A percentile compares a stretch with the other conserved stretches of the same genome.
phyloP scores from a whole-genome alignment of 2,888 invertebrate genomes.

The Drosophila prolongata region DNA sequence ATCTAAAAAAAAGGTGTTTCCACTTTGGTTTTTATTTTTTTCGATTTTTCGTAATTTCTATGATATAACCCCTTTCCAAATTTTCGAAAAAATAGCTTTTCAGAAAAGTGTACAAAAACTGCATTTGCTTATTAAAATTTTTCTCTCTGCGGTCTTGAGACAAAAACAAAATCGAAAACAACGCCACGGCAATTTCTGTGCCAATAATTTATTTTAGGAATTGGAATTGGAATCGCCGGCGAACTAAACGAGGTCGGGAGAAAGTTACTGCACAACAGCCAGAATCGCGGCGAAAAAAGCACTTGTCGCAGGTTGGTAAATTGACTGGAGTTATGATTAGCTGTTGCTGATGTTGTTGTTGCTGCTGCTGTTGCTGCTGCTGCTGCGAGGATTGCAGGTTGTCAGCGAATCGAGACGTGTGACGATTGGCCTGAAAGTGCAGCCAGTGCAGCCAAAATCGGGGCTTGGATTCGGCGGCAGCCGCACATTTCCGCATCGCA shows the following conservation, averaged over 20 bases:
- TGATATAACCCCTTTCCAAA: no score
- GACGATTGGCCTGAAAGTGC: slow-evolving; percentile 76
- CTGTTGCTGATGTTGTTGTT: slow-evolving; percentile 28
- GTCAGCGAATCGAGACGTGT: slow-evolving; percentile 74
- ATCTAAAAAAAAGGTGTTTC: no score
- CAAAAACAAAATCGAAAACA: slow-evolving; percentile 21
- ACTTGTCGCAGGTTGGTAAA: slow-evolving; percentile 71
- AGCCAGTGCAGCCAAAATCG: slow-evolving; percentile 59
- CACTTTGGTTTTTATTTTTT: no score
- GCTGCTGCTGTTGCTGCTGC: slow-evolving; percentile 38
- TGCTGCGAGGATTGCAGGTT: slow-evolving; percentile 63
- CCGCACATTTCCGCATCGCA: slow-evolving; percentile 62
- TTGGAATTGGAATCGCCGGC: slow-evolving; percentile 55
- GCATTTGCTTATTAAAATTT: neutral
- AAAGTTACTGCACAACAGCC: slow-evolving; percentile 63
- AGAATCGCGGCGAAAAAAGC: slow-evolving; percentile 35
- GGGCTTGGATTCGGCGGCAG: slow-evolving; percentile 18
- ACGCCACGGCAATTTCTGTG: slow-evolving; percentile 60
- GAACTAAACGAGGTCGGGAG: slow-evolving; percentile 77
- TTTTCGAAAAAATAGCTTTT: no score
- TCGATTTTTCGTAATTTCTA: no score
- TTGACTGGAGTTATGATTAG: slow-evolving; percentile 72
- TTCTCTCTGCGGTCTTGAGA: slow-evolving; percentile 1
- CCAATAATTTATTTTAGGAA: slow-evolving; percentile 75
- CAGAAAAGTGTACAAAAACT: no score